These are phyloP conservation scores for Labeo rohita DNA, from an alignment of 2,113 vertebrate species.

Conservation along the genomic window DNA sequence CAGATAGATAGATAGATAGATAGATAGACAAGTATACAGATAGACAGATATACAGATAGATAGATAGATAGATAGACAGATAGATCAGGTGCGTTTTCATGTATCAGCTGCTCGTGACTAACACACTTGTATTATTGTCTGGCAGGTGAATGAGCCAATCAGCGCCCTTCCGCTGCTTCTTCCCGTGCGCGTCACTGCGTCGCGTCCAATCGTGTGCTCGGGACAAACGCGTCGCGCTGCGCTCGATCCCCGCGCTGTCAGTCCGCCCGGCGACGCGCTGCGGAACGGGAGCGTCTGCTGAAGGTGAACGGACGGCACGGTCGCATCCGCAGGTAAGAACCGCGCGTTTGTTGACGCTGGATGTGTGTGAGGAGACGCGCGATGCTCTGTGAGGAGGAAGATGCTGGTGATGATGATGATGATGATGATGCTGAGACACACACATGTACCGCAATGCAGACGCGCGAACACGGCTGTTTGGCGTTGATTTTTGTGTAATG, in stretches of 20 bases:
- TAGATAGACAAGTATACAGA: background rate
- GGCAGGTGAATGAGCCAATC: conserved; percentile 42
- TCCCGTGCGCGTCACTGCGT: conserved; percentile 50
- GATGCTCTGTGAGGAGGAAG: conserved; percentile 60
- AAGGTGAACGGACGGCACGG: conserved; percentile 67
- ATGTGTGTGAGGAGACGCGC: conserved; percentile 48
- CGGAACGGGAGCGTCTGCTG: conserved; percentile 70
- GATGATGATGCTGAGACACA: conserved; percentile 33
- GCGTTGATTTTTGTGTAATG: background rate
- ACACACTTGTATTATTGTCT: background rate
- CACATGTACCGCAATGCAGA: conserved; percentile 72
- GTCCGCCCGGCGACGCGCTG: conserved; percentile 68
- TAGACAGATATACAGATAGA: background rate
- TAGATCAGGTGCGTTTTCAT: conserved; percentile 5
- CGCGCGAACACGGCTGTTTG: background rate
- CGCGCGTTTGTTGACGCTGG: conserved; percentile 5
- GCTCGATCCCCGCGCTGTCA: conserved; percentile 60
- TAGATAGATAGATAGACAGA: background rate
- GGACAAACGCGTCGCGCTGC: conserved; percentile 29
- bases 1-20: background rate
- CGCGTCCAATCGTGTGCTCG: conserved; percentile 63
- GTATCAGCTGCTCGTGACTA: background rate
- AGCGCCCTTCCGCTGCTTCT: conserved; percentile 37
- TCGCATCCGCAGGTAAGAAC: conserved; percentile 71
- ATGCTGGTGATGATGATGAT: conserved; percentile 52